These are phyloP conservation scores for Tympanuchus pallidicinctus DNA, from an alignment of 2,113 vertebrate species.

Conservation along the genomic window DNA sequence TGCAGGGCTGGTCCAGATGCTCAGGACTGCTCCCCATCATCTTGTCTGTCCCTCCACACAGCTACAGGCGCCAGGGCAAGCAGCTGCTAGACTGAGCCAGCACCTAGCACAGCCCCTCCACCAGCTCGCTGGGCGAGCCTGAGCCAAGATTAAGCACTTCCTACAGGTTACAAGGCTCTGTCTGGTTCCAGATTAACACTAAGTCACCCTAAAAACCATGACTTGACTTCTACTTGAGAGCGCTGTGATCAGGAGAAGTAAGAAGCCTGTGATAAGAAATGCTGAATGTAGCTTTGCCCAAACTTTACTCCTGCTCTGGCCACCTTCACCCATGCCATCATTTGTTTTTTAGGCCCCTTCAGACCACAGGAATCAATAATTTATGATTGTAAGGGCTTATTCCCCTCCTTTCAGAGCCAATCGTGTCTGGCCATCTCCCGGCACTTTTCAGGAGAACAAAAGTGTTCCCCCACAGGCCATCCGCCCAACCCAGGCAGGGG, in stretches of 20 bases:
- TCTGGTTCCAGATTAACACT: not conserved
- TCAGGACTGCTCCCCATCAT: not conserved
- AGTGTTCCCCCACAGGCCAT: constrained; percentile 41
- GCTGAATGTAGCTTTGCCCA: accelerated
- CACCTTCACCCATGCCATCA: not conserved
- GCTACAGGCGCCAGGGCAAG: not conserved
- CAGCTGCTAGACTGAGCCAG: not conserved
- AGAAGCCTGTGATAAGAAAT: not conserved
- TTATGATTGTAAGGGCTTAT: not conserved
- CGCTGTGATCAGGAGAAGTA: not conserved
- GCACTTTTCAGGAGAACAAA: constrained; percentile 52
- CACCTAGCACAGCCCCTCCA: not conserved
- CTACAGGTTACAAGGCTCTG: not conserved
- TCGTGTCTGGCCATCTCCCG: not conserved
- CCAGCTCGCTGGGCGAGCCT: not conserved
- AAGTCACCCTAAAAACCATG: not conserved
- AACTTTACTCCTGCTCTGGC: not conserved
- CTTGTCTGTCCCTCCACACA: not conserved
- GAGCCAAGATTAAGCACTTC: not conserved
- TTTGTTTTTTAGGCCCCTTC: not conserved
- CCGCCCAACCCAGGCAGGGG: not conserved
- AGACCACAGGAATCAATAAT: not conserved
- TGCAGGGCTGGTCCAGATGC: accelerated
- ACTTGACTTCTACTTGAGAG: not conserved
- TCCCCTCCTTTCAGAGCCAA: not conserved